Percentiles rank a stretch among this genome's conserved stretches.
Conservation (phyloP, 2,888 invertebrate species). For the Laspeyria flexula region DNA sequence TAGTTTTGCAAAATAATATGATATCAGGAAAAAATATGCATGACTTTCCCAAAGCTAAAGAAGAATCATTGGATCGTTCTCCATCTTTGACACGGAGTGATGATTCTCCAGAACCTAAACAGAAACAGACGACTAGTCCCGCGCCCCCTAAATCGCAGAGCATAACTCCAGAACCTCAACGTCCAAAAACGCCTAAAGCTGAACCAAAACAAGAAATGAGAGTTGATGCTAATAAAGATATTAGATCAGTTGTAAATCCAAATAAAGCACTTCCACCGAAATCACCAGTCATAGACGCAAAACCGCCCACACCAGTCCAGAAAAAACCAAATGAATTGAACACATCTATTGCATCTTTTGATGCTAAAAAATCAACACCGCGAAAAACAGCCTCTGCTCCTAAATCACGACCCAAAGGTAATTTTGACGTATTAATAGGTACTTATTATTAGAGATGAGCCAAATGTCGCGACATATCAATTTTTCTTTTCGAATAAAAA, state of each 20-base stretch:
- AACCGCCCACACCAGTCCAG: conserved; percentile 57
- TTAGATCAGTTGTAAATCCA: conserved; percentile 50
- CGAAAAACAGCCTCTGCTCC: conserved; percentile 77
- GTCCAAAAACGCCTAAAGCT: conserved; percentile 74
- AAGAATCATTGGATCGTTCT: conserved; percentile 75
- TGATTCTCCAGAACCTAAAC: conserved; percentile 79
- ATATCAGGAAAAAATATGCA: conserved; percentile 49
- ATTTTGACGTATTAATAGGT: conserved; percentile 13
- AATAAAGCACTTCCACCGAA: conserved; percentile 60
- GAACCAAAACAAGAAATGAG: conserved; percentile 60
- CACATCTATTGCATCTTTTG: conserved; percentile 56
- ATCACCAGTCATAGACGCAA: conserved; percentile 64
- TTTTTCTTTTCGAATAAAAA: neutral
- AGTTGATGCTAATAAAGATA: conserved; percentile 49
- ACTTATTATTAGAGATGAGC: conserved; percentile 62
- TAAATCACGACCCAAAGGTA: conserved; percentile 80
- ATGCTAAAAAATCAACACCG: conserved; percentile 74
- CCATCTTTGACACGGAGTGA: conserved; percentile 81
- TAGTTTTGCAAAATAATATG: conserved; percentile 68
- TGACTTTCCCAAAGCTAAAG: conserved; percentile 58
- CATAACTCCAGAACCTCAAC: conserved; percentile 65
- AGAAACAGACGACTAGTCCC: conserved; percentile 55
- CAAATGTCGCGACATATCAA: conserved; percentile 42
- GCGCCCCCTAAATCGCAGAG: conserved; percentile 60
- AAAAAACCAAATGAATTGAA: conserved; percentile 76